A percentile compares a stretch with the other conserved stretches of the same genome.
Conservation (phyloP, 2,113 vertebrate species). For the Zosterops pallidus region DNA sequence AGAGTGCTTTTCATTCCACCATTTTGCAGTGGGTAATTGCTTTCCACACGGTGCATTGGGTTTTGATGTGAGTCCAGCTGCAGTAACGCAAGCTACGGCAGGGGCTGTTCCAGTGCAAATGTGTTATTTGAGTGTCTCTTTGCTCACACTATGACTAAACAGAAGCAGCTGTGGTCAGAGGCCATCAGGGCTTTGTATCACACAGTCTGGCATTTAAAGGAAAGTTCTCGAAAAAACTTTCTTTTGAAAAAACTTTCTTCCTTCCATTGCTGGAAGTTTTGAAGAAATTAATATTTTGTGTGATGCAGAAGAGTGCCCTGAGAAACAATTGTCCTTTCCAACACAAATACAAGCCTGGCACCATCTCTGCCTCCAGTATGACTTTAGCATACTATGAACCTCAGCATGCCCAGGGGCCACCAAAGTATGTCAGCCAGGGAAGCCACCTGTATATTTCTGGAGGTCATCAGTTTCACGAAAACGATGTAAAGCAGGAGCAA, state of each 20-base stretch:
- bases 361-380: neutral
- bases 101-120: slow-evolving; percentile 72
- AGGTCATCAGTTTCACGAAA: neutral
- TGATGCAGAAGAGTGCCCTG: slow-evolving; percentile 30
- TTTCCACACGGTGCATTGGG: slow-evolving; percentile 59
- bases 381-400: neutral
- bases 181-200: slow-evolving; percentile 67
- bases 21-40: slow-evolving; percentile 72
- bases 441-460: neutral
- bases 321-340: slow-evolving; percentile 25
- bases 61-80: slow-evolving; percentile 76
- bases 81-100: slow-evolving; percentile 56
- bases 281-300: slow-evolving; percentile 59
- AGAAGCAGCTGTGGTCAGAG: slow-evolving; percentile 79
- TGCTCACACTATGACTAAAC: slow-evolving; percentile 79
- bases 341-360: neutral
- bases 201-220: slow-evolving; percentile 70
- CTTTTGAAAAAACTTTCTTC: slow-evolving; percentile 19
- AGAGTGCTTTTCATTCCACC: slow-evolving; percentile 66
- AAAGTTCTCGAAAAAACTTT: slow-evolving; percentile 44
- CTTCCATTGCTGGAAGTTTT: slow-evolving; percentile 56
- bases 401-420: neutral
- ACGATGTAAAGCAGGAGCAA: neutral
- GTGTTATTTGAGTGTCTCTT: slow-evolving; percentile 67
- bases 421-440: neutral